Base-by-base conservation (phyloP, 1,140 invertebrate genomes). In the Neomicropteryx cornuta region DNA sequence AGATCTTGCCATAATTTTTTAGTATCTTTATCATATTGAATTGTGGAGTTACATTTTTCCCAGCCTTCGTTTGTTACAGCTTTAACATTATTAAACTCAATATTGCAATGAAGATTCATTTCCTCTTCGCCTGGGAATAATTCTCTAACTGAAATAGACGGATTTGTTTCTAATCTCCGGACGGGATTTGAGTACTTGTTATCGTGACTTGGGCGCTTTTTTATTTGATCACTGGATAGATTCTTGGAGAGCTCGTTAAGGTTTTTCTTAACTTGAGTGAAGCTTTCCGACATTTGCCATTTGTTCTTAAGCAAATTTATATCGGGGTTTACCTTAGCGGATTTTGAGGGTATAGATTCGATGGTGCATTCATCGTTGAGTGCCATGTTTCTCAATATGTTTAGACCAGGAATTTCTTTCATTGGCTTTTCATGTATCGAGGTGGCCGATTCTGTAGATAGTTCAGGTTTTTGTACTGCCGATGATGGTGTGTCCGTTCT, bases 21-120 rank as follows among this genome's bases (percentile, higher is more conserved):
- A 3, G 83, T 87, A 22, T 84, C 81, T n/a, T 72, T 64, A 47
- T 87, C 84, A 38, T 87, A 87, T 49, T 87, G 83, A 31, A 89
- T 78, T 46, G 77, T 76, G 0, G 79, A 75, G 27, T 75, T 75
- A 42, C 82, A 84, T 34, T 83, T 83, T 41, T 85, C 83, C 83
- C 83, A 88, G 8, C 82, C 82, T 49, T 84, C 80, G 0, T 80
- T 80, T 2, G 81, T 83, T 0, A 75, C 66, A 1, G 72, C 75
- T 42, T 76, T 71, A 0, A 77, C 70, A 38, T 78, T 80, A 18
- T 69, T 69, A 37, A 83, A 84, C 27, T 81, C 77, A 23, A 83
- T 72, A 41, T 73, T 77, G 11, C 79, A 83, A 17, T 81, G 78
- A 13, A 87, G 60, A 40, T 79, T 79, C 68, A 87, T 73, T 51